phyloP scores from a whole-genome alignment of 2,888 invertebrate genomes.

The Caenorhabditis imperialis region DNA sequence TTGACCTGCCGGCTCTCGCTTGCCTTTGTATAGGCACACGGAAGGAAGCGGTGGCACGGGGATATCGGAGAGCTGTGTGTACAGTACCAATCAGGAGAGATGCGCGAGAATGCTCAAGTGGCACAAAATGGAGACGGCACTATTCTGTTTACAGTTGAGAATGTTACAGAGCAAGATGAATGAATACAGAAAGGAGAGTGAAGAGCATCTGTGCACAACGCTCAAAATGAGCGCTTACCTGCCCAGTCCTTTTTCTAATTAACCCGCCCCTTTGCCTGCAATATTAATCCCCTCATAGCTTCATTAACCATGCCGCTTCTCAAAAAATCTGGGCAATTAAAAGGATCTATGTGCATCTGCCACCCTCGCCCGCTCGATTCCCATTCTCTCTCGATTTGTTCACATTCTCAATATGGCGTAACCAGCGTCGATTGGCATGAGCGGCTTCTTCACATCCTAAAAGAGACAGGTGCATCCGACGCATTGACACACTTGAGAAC shows the following conservation, averaged over 20 bases:
- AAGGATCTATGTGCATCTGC: slow-evolving; percentile 29
- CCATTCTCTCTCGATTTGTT: slow-evolving; percentile 27
- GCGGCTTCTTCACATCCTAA: slow-evolving; percentile 24
- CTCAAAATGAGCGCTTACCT: slow-evolving; percentile 13
- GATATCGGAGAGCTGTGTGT: slow-evolving; percentile 28
- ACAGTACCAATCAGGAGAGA: slow-evolving; percentile 32
- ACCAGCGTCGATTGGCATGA: slow-evolving; percentile 6
- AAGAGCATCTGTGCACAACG: no score
- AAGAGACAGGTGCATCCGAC: slow-evolving; percentile 50
- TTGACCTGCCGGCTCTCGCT: slow-evolving; percentile 43
- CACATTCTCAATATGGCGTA: slow-evolving; percentile 52
- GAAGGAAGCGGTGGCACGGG: slow-evolving; percentile 14
- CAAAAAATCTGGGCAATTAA: slow-evolving; percentile 26
- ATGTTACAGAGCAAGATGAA: no score
- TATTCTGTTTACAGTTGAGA: no score
- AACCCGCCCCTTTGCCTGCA: neutral
- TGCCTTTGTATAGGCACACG: slow-evolving; percentile 48
- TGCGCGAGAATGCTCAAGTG: slow-evolving; percentile 9
- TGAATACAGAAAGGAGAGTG: no score
- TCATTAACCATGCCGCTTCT: slow-evolving; percentile 22
- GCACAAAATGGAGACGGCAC: neutral
- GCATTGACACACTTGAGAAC: slow-evolving; percentile 49
- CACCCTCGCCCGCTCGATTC: neutral
- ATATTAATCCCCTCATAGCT: slow-evolving; percentile 16
- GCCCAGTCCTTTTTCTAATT: slow-evolving; percentile 21